Evolutionary conservation across 2,113 vertebrate species (phyloP).

Genomic region (Embiotoca jacksoni): DNA sequence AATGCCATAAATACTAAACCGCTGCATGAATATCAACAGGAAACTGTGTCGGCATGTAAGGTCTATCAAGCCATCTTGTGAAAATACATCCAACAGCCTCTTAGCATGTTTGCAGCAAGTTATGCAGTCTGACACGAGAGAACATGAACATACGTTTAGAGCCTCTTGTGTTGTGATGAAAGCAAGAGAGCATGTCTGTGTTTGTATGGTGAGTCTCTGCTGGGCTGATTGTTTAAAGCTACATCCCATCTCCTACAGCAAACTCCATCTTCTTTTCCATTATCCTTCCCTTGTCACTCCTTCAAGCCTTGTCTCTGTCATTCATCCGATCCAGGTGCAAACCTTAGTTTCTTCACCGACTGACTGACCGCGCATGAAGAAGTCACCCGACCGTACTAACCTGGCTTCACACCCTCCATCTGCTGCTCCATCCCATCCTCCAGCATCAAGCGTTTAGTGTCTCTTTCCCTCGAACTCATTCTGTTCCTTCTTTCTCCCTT

Average conservation of each 20-base stretch:
- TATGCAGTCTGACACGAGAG: slow-evolving; percentile 6
- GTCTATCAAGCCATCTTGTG: slow-evolving; percentile 33
- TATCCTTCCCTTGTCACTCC: slow-evolving; percentile 9
- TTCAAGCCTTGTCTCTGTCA: slow-evolving; percentile 5
- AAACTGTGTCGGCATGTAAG: slow-evolving; percentile 51
- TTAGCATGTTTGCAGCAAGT: slow-evolving; percentile 50
- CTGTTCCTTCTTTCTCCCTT: slow-evolving; percentile 51
- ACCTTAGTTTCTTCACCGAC: slow-evolving; percentile 54
- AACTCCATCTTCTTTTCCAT: slow-evolving; percentile 7
- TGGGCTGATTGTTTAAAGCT: slow-evolving; percentile 40
- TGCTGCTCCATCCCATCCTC: slow-evolving; percentile 44
- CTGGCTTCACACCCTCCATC: slow-evolving; percentile 35
- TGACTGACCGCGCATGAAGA: slow-evolving; percentile 76
- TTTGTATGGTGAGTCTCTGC: slow-evolving; percentile 34
- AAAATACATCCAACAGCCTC: slow-evolving; percentile 9
- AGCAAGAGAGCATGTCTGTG: slow-evolving; percentile 48
- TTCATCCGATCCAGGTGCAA: slow-evolving; percentile 58
- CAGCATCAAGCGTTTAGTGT: slow-evolving; percentile 38
- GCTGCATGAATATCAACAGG: slow-evolving; percentile 56
- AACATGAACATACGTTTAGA: neutral
- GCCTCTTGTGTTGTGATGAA: neutral
- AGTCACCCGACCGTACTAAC: slow-evolving; percentile 68
- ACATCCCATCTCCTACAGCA: slow-evolving; percentile 35
- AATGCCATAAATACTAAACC: slow-evolving; percentile 34
- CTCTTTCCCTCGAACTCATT: slow-evolving; percentile 46